Evolutionary conservation across 2,113 vertebrate species (phyloP), one percentile per base, ranked within the genome.

Genomic region (human (Homo sapiens)): DNA sequence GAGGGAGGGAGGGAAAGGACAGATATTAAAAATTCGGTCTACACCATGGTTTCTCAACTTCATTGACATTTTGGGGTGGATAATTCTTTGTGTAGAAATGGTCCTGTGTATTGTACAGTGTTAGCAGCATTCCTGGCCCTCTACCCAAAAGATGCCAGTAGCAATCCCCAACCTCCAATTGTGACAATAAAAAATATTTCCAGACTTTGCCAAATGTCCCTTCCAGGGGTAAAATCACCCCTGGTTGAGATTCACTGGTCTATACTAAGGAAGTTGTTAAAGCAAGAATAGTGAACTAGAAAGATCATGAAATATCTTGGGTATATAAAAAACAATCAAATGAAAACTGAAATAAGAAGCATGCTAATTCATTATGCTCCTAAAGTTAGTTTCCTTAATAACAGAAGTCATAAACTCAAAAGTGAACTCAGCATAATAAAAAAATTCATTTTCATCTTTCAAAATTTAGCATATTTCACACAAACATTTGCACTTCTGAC

Each of bases 381-480:
- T 30, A 17, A 89, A 73, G 45, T 85, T 23, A 72, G 55, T 59
- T 92, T 97, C 70, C 72, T 90, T 64, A 79, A 68, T 32, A 83
- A 43, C 48, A 87, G 27, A 48, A 87, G 38, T 92, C 68, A 92
- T 52, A 88, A 89, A 82, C 68, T 66, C 35, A 89, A 94, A 88
- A 96, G 70, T 14, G n/a, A 96, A 32, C 66, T 92, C 20, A 81
- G 7, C 27, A 57, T 91, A 89, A 96, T 80, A 83, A 96, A 88
- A 55, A 88, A 66, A 55, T 72, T 89, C 20, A 14, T 59, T 73
- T 86, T 84, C 23, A 55, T 57, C 59, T 92, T 93, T 64, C 35
- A 78, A 87, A 92, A 94, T 59, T 3, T 90, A 61, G 38, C 57
- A 25, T 50, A 38, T 76, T 92, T 82, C 80, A 57, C 3, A 48